These are phyloP conservation scores for Microtus montanus DNA, from an alignment of 2,113 vertebrate species.

Conservation along the genomic window DNA sequence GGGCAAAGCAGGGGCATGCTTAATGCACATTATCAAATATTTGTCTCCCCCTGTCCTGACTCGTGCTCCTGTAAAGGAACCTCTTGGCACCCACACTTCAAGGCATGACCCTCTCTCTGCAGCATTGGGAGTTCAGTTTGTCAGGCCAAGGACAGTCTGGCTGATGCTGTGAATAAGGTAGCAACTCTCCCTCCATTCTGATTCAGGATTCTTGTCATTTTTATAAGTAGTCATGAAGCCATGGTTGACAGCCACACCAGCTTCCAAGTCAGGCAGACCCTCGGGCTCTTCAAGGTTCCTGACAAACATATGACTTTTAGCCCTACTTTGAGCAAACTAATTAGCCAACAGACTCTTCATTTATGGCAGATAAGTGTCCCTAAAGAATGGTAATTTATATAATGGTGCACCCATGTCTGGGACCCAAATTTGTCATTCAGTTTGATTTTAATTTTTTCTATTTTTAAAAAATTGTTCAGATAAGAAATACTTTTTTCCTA, in stretches of 20 bases:
- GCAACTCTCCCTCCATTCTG: background rate
- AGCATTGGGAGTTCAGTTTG: background rate
- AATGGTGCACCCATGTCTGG: background rate
- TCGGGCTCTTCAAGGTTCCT: background rate
- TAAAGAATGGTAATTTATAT: conserved; percentile 16
- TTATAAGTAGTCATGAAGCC: background rate
- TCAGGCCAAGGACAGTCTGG: background rate
- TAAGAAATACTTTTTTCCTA: conserved; percentile 8
- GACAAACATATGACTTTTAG: background rate
- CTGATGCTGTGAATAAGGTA: background rate
- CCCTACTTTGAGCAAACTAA: background rate
- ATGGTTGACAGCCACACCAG: background rate
- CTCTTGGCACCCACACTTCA: no score
- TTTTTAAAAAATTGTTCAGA: conserved; percentile 46
- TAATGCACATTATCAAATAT: background rate
- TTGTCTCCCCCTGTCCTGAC: background rate
- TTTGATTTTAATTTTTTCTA: conserved; percentile 40
- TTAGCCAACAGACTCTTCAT: background rate
- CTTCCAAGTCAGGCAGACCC: background rate
- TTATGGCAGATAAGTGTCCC: background rate
- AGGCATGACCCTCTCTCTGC: background rate
- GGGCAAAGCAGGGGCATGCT: background rate
- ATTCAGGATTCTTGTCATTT: background rate
- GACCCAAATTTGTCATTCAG: conserved; percentile 2
- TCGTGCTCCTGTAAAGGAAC: background rate